Evolutionary conservation across 2,888 invertebrate genomes (phyloP).

Genomic region (Kryphioiulus occultus): DNA sequence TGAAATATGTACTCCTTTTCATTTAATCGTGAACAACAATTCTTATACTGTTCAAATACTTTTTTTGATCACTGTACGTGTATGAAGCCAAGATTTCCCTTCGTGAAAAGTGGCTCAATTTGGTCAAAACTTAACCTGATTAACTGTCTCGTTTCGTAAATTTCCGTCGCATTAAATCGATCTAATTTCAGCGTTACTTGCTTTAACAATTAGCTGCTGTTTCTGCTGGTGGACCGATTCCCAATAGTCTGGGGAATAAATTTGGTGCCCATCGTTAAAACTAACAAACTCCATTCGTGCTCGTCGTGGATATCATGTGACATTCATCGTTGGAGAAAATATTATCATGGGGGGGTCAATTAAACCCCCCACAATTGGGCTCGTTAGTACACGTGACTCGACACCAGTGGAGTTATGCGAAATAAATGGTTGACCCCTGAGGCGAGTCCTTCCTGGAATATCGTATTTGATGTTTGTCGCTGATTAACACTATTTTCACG

Average conservation of each 20-base stretch:
- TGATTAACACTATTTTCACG: slow-evolving; percentile 20
- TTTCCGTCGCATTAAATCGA: neutral
- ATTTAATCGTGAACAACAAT: no score
- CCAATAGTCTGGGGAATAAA: neutral
- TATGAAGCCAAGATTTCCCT: no score
- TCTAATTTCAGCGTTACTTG: neutral
- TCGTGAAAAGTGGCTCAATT: no score
- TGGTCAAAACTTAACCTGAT: no score
- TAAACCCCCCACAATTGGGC: neutral
- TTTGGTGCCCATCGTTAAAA: neutral
- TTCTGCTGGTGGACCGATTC: neutral
- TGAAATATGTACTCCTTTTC: no score
- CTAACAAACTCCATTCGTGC: neutral
- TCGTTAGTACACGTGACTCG: neutral
- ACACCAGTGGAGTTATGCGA: neutral
- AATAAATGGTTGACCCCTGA: slow-evolving; percentile 2
- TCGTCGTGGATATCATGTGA: neutral
- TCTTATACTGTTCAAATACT: no score
- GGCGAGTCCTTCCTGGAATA: slow-evolving; percentile 18
- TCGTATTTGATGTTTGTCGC: slow-evolving; percentile 26
- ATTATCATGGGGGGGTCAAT: neutral
- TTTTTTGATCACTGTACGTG: no score
- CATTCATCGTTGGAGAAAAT: neutral
- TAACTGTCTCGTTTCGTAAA: neutral
- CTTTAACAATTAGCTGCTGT: slow-evolving; percentile 4